Base-by-base conservation (phyloP, 2,888 invertebrate genomes). In the Lycophotia porphyrea region DNA sequence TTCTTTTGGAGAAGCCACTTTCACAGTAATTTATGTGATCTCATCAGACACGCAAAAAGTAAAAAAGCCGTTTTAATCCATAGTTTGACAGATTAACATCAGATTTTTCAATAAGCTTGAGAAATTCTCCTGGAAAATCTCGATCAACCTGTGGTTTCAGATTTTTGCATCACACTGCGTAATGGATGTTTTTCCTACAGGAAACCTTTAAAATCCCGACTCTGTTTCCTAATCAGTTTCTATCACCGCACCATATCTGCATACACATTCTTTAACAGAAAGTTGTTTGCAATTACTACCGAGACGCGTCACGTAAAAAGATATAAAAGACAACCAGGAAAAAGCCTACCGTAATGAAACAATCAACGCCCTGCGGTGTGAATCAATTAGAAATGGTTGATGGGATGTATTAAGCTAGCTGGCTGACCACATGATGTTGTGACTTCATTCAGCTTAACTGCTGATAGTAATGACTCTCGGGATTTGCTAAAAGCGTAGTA, bases 211-310 rank as follows among this genome's bases (percentile, higher is more conserved):
- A 70, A 61, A 66, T 63, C 27, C 34, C 9, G 2, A 24, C 9
- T 63, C 21, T 13, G 9, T 49, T 52, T 71, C 71, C 52, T 2
- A 65, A 74, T 69, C 31, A 82, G 27, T 74, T 83, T 83, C 31
- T 18, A 71, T 42, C 47, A 49, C 21, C 36, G 49, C 27, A 64
- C 39, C 47, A 49, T 66, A 77, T 73, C 42, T 72, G 34, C 71
- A 75, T 66, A 66, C 52, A n/a, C 73, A 85, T 81, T 74, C 65
- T 69, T 81, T 3, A 71, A 65, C 27, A 78, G 74, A 85, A 80
- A 82, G 76, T 72, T 44, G 61, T 78, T 74, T 47, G 36, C 34
- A 63, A 66, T 61, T 60, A 42, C 52, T 60, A 11, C 27, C 7
- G n/a, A 44, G n/a, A n/a, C 18, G 52, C 66, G 24, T 63, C 55